These are phyloP conservation scores for Bungarus multicinctus DNA, from an alignment of 2,113 vertebrate species.

Conservation along the genomic window DNA sequence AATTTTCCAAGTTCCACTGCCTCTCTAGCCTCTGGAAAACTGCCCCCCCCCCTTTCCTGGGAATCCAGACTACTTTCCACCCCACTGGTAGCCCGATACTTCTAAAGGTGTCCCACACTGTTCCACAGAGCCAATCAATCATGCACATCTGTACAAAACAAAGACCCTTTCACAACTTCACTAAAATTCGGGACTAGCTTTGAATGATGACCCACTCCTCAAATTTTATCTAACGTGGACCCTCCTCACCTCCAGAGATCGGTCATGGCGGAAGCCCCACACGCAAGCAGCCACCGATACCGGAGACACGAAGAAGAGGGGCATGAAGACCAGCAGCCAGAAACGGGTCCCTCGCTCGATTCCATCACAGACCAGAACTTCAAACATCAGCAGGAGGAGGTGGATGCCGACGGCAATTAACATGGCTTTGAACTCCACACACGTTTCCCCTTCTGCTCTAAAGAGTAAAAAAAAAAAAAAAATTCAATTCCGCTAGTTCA, in stretches of 20 bases:
- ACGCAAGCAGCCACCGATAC: constrained; percentile 97
- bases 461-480: constrained; percentile 45
- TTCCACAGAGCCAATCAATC: not conserved
- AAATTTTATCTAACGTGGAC: not conserved
- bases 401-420: constrained; percentile 97
- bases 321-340: constrained; percentile 99
- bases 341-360: constrained; percentile 87
- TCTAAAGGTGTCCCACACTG: not conserved
- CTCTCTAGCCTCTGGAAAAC: too few relatives aligned
- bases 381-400: constrained; percentile 92
- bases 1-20: too few relatives aligned
- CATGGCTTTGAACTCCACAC: constrained; percentile 98
- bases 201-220: not conserved
- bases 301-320: constrained; percentile 95
- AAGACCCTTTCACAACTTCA: not conserved
- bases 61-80: too few relatives aligned
- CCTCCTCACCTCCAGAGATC: constrained; percentile 87
- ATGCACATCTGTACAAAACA: not conserved
- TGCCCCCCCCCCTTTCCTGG: too few relatives aligned
- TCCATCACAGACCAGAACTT: constrained; percentile 94
- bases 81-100: not conserved
- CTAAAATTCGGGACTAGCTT: not conserved
- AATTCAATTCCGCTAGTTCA: constrained; percentile 25
- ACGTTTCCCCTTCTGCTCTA: constrained; percentile 96
- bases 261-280: constrained; percentile 97